Conservation (phyloP, 2,797 vertebrate genomes). For the Pogonophryne albipinna region DNA sequence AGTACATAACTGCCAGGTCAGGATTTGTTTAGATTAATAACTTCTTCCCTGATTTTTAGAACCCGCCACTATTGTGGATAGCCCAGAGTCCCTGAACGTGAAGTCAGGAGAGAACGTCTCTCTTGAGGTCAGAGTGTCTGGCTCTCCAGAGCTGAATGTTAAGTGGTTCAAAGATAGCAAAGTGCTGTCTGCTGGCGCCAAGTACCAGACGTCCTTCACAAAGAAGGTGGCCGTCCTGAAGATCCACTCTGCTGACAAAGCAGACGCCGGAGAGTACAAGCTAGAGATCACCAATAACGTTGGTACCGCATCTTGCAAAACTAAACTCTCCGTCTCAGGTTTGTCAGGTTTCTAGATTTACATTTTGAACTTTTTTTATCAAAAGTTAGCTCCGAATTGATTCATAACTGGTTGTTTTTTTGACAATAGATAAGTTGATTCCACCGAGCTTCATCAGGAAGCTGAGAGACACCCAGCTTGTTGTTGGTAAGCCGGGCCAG, state of each 20-base stretch:
- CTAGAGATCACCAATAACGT: conserved; percentile 91
- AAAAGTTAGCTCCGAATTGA: conserved; percentile 1
- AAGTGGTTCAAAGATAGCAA: conserved; percentile 92
- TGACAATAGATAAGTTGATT: conserved; percentile 91
- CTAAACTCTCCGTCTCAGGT: conserved; percentile 91
- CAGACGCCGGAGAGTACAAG: conserved; percentile 90
- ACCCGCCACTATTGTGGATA: conserved; percentile 91
- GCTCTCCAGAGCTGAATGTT: conserved; percentile 90
- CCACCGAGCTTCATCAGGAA: conserved; percentile 94
- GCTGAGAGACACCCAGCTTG: conserved; percentile 90
- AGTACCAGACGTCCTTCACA: conserved; percentile 89
- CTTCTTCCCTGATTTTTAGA: conserved; percentile 84
- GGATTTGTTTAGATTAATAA: conserved; percentile 47
- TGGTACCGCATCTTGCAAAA: conserved; percentile 88
- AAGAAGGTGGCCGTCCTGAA: conserved; percentile 90
- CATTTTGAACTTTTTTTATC: neutral
- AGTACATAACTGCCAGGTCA: neutral
- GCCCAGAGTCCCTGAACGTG: conserved; percentile 89
- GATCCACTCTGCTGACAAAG: conserved; percentile 88
- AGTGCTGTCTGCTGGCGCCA: conserved; percentile 85
- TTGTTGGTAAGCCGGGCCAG: conserved; percentile 90
- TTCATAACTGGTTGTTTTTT: conserved; percentile 62
- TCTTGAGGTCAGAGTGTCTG: conserved; percentile 90
- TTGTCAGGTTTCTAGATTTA: conserved; percentile 67
- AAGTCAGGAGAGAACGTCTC: conserved; percentile 89